Evolutionary conservation across 2,888 invertebrate genomes (phyloP).

Genomic region (Gasteruption jaculator): DNA sequence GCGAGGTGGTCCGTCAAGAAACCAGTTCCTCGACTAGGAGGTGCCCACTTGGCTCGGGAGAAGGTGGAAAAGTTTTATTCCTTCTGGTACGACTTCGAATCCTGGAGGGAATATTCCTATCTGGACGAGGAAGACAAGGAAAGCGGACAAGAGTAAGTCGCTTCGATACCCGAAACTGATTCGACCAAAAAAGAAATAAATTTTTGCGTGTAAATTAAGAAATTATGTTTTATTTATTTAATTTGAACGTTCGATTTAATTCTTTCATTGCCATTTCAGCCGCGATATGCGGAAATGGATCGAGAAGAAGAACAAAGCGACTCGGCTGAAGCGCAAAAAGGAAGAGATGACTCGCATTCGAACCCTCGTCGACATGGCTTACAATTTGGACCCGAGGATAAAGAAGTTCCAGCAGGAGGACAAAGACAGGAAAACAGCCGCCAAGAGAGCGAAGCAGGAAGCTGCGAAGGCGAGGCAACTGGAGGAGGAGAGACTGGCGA

Average conservation of each 20-base stretch:
- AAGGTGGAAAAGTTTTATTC: conserved; percentile 93
- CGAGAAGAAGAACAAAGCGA: conserved; percentile 95
- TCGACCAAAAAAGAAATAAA: conserved; percentile 20
- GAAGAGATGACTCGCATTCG: conserved; percentile 94
- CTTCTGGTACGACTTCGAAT: conserved; percentile 98
- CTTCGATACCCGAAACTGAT: too few relatives aligned
- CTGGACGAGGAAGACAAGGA: conserved; percentile 98
- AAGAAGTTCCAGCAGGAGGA: conserved; percentile 90
- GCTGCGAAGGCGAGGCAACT: conserved; percentile 77
- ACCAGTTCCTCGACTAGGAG: conserved; percentile 79
- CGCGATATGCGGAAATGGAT: conserved; percentile 97
- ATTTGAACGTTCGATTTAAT: too few relatives aligned
- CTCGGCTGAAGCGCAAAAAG: conserved; percentile 88
- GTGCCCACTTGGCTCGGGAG: conserved; percentile 70
- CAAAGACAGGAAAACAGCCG: conserved; percentile 82
- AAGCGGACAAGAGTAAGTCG: conserved; percentile 76
- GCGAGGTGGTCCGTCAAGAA: conserved; percentile 88
- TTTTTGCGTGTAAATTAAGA: background rate
- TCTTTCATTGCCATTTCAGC: too few relatives aligned
- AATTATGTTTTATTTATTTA: background rate
- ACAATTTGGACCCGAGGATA: conserved; percentile 91
- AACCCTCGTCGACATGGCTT: conserved; percentile 88
- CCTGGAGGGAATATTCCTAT: conserved; percentile 99
- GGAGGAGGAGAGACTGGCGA: conserved; percentile 73
- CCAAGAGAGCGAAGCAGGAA: conserved; percentile 82